phyloP scores from a whole-genome alignment of 1,140 invertebrate genomes.

The Scaptomyza montana region DNA sequence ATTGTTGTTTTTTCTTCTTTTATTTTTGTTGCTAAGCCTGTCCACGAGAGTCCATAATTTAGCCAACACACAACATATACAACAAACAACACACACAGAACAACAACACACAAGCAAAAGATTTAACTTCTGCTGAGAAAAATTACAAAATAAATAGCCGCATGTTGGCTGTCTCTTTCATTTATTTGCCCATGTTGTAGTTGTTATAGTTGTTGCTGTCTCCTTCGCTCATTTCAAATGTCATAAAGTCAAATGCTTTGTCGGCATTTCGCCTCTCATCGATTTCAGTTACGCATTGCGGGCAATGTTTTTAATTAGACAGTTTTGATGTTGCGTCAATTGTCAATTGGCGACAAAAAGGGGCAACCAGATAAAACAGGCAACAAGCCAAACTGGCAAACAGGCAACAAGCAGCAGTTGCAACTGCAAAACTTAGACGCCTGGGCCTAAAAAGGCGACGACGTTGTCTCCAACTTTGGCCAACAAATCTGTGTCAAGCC shows the following conservation, averaged over 20 bases:
- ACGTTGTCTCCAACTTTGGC: slow-evolving; percentile 80
- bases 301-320: slow-evolving; percentile 79
- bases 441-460: slow-evolving; percentile 78
- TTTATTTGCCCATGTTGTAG: slow-evolving; percentile 35
- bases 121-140: slow-evolving; percentile 59
- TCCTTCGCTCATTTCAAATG: slow-evolving; percentile 48
- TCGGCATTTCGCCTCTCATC: slow-evolving; percentile 69
- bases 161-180: slow-evolving; percentile 13
- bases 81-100: slow-evolving; percentile 19
- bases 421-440: slow-evolving; percentile 61
- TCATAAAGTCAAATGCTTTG: slow-evolving; percentile 81
- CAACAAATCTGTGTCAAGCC: slow-evolving; percentile 82
- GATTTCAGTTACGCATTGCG: slow-evolving; percentile 75
- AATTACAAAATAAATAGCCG: slow-evolving; percentile 78
- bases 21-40: slow-evolving; percentile 32
- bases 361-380: slow-evolving; percentile 30
- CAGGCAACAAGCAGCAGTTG: slow-evolving; percentile 15
- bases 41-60: slow-evolving; percentile 75
- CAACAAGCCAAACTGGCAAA: slow-evolving; percentile 10
- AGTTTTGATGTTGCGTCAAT: slow-evolving; percentile 80
- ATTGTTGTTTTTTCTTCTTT: slow-evolving; percentile 67
- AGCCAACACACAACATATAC: slow-evolving; percentile 44
- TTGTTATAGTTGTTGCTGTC: slow-evolving; percentile 1
- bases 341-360: slow-evolving; percentile 70
- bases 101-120: background rate